A percentile compares a stretch with the other conserved stretches of the same genome.
These are phyloP conservation scores for Myotis pilosus DNA, from an alignment of 2,797 vertebrate species.

Conservation along the genomic window DNA sequence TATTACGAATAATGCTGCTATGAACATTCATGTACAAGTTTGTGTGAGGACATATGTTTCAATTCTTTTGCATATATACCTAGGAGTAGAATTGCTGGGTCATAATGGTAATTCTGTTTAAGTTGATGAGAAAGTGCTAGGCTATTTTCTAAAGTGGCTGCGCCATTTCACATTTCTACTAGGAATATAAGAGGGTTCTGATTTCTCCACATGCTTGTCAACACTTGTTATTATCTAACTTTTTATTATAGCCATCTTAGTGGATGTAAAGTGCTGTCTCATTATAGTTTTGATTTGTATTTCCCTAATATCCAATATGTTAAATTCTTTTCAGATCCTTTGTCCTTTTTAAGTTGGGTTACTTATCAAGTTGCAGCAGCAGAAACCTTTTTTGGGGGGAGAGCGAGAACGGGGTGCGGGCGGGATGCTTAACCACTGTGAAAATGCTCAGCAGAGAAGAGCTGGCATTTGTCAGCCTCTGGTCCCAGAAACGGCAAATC, in stretches of 20 bases:
- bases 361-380: neutral
- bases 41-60: too few relatives aligned
- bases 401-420: accelerated
- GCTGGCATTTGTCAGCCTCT: neutral
- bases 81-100: too few relatives aligned
- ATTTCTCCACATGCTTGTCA: neutral
- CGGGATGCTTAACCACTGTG: neutral
- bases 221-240: neutral
- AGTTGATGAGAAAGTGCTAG: too few relatives aligned
- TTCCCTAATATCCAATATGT: neutral
- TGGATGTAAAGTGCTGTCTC: neutral
- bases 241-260: neutral
- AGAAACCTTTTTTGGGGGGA: neutral
- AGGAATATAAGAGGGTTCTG: neutral
- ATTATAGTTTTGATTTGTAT: neutral
- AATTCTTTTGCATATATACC: too few relatives aligned
- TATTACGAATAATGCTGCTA: too few relatives aligned
- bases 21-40: too few relatives aligned
- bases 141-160: too few relatives aligned
- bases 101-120: too few relatives aligned
- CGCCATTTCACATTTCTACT: neutral
- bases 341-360: neutral
- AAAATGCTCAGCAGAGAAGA: neutral
- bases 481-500: neutral
- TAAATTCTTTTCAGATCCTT: neutral